These are phyloP conservation scores for Nomada lathburiana DNA, from an alignment of 2,888 invertebrate genomes.

Conservation along the genomic window DNA sequence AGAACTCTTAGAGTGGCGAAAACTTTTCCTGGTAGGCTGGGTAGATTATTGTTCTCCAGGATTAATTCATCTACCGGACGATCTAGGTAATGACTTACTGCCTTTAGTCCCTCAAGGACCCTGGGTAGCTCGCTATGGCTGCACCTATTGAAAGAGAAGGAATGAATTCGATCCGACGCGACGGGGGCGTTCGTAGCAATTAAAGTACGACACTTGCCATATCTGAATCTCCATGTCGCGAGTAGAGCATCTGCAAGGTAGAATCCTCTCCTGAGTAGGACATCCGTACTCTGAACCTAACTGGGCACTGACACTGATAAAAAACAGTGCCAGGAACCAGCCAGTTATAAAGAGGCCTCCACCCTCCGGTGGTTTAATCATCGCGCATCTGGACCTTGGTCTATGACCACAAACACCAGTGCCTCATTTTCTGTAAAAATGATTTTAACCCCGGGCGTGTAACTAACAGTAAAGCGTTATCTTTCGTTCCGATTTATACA, in stretches of 20 bases:
- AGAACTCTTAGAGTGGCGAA: constrained; percentile 91
- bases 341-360: constrained; percentile 73
- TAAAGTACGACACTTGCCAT: constrained; percentile 87
- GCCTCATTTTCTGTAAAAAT: constrained; percentile 72
- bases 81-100: constrained; percentile 88
- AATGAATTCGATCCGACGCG: background rate
- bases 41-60: constrained; percentile 94
- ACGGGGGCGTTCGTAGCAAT: background rate
- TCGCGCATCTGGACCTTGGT: constrained; percentile 80
- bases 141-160: constrained; percentile 88
- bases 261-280: constrained; percentile 91
- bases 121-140: constrained; percentile 94
- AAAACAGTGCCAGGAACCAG: constrained; percentile 67
- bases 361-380: constrained; percentile 81
- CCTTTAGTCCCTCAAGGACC: constrained; percentile 90
- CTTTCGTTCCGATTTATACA: background rate
- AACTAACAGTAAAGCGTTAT: background rate
- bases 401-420: constrained; percentile 62
- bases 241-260: constrained; percentile 93
- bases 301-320: constrained; percentile 67
- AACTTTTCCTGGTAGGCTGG: constrained; percentile 92
- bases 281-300: constrained; percentile 85
- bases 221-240: constrained; percentile 93
- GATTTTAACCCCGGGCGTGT: background rate
- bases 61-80: constrained; percentile 93